Base-by-base conservation (phyloP, 2,113 vertebrate genomes). In the Malurus elegans region DNA sequence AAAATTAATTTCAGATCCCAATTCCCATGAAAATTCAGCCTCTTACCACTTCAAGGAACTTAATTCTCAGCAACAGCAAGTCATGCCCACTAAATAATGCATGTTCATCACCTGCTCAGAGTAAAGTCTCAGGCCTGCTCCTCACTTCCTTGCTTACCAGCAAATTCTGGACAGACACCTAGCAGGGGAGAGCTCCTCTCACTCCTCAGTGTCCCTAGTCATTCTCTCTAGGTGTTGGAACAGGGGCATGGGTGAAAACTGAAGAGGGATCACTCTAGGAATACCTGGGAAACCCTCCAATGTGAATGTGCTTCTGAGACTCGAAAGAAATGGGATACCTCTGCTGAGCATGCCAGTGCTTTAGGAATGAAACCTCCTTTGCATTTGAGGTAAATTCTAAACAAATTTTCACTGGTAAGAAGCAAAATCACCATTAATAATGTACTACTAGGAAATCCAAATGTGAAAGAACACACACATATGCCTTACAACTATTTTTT, bases 301-400 rank as follows among this genome's bases (percentile, higher is more conserved):
- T 20, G 19, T 5, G 47, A 81, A 67, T 2, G 12, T 56, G 31
- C 24, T 91, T 54, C 53, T 57, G 40, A 76, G 23, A 57, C 19
- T 88, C 7, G 0, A 51, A 66, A 25, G 38, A 73, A 86, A 54
- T 6, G 58, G 18, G 6, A 36, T 18, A 21, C 4, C 57, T 67
- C 58, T 1, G 1, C 36, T 5, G 6, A 70, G 38, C 42, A 14
- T 3, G 10, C 17, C 64, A 50, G 26, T 0, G 2, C 10, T 74
- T 64, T 12, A 48, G 34, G 48, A 91, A 62, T 12, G 19, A 78
- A 38, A 74, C 50, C 14, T 78, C 36, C 42, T 58, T 45, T 38
- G 42, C 5, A 2, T 58, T 51, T 13, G 8, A 87, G 60, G 47
- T 34, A 84, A 62, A 38, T 34, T 47, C 47, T 24, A 74, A 51